phyloP scores from a whole-genome alignment of 1,140 invertebrate genomes.

The Heliconius hewitsoni region DNA sequence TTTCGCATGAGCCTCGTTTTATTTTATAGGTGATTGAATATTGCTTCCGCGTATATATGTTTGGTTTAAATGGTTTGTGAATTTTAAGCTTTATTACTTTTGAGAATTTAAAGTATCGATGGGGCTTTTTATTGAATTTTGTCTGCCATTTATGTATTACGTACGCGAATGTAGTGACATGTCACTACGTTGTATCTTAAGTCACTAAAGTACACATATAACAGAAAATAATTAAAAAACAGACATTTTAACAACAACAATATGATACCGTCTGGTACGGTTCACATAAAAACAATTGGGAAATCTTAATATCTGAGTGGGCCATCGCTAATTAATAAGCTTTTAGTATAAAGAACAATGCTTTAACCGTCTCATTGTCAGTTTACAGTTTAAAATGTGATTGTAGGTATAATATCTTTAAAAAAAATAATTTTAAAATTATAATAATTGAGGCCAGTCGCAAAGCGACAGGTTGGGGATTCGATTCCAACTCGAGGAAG shows the following conservation, averaged over 20 bases:
- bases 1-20: not conserved
- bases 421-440: too few species aligned
- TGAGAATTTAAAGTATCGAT: not conserved
- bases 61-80: not conserved
- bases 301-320: conserved; percentile 48
- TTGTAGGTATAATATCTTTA: not conserved
- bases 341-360: conserved; percentile 42
- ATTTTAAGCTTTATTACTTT: not conserved
- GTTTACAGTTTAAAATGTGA: not conserved
- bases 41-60: not conserved
- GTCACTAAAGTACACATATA: not conserved
- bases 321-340: conserved; percentile 54
- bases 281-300: conserved; percentile 51
- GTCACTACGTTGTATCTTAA: too few species aligned
- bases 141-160: too few species aligned
- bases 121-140: not conserved
- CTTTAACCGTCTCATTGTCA: conserved; percentile 41
- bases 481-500: not conserved
- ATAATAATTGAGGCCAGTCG: too few species aligned
- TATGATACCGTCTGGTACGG: conserved; percentile 41
- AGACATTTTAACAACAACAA: conserved; percentile 38
- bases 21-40: not conserved
- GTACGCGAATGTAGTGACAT: too few species aligned
- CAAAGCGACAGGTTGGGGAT: not conserved
- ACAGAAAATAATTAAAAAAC: not conserved